phyloP scores from a whole-genome alignment of 1,140 invertebrate genomes.

The Sarcophaga peregrina region DNA sequence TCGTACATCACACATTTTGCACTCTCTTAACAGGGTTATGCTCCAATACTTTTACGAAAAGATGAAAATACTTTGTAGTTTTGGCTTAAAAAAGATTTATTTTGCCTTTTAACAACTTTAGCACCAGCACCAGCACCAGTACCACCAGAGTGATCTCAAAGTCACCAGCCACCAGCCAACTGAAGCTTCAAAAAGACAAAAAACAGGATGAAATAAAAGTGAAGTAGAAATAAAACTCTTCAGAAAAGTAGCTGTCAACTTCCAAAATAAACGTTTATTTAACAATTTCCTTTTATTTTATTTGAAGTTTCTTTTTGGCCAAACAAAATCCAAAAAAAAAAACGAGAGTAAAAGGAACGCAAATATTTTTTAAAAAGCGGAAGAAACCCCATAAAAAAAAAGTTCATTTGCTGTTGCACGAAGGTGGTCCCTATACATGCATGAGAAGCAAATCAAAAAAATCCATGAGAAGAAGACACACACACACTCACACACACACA shows the following conservation, averaged over 20 bases:
- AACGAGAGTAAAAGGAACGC: background rate
- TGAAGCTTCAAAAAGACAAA: background rate
- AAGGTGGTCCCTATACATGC: background rate
- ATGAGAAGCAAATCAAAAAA: background rate
- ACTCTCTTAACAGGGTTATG: too few species aligned
- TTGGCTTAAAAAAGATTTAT: slow-evolving; percentile 20
- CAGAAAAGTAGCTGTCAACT: slow-evolving; percentile 23
- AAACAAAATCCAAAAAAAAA: background rate
- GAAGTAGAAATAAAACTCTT: background rate
- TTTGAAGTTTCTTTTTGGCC: too few species aligned
- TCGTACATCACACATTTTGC: too few species aligned
- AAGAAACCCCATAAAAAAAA: slow-evolving; percentile 29
- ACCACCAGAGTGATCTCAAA: background rate
- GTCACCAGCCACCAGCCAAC: background rate
- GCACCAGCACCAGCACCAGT: background rate
- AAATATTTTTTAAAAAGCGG: slow-evolving; percentile 4
- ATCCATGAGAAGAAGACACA: background rate
- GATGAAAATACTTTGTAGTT: slow-evolving; percentile 2
- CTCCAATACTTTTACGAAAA: too few species aligned
- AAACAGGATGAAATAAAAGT: background rate
- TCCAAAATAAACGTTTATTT: slow-evolving; percentile 32
- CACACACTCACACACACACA: background rate
- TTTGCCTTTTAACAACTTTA: slow-evolving; percentile 29
- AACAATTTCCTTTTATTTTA: background rate
- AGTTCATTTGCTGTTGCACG: slow-evolving; percentile 13